Base-by-base conservation (phyloP, 2,888 invertebrate species). In the Drosophila ustulata region DNA sequence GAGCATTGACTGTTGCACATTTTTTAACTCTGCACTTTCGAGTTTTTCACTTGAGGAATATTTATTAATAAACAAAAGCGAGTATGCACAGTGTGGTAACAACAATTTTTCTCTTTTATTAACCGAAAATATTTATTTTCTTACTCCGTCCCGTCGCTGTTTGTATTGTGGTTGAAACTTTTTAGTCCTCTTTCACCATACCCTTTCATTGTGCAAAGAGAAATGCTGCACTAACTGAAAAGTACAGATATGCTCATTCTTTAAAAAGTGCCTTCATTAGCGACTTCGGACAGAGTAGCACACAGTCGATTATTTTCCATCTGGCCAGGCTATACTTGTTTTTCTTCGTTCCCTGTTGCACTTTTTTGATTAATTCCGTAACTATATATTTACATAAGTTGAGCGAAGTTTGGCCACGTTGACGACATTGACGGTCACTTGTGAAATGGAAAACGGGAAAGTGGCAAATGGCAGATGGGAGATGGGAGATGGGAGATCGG, bases 301-400 rank as follows among this genome's bases (percentile, higher is more conserved):
- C 1, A 3, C 25, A 43, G 47, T 55, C 39, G 28, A 5, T 6
- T n/a, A 26, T 3, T 8, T 8, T 49, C 8, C 8, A 7, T 1
- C 11, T 4, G 1, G 4, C 5, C 4, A 7, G 8, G 8, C 43
- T 3, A 26, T 34, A 32, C 13, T 46, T 13, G 13, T 41, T 37
- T 66, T 51, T 62, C 37, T 23, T 45, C 34, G 66, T 69, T 58
- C 47, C 63, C 56, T 43, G 58, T 52, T 61, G 69, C 78, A 76
- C 71, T 88, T 82, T 78, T 81, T 82, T 88, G 69, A 83, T 86
- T 86, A 83, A 80, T 86, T 72, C 66, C 84, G 55, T 79, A 71
- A 68, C 70, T 70, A 77, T 73, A 83, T 83, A 85, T 88, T 85
- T 86, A 65, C 79, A 74, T 74, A 78, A 78, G 68, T 76, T 69